Evolutionary conservation across 2,888 invertebrate species (phyloP).

Genomic region (Archips xylosteana): DNA sequence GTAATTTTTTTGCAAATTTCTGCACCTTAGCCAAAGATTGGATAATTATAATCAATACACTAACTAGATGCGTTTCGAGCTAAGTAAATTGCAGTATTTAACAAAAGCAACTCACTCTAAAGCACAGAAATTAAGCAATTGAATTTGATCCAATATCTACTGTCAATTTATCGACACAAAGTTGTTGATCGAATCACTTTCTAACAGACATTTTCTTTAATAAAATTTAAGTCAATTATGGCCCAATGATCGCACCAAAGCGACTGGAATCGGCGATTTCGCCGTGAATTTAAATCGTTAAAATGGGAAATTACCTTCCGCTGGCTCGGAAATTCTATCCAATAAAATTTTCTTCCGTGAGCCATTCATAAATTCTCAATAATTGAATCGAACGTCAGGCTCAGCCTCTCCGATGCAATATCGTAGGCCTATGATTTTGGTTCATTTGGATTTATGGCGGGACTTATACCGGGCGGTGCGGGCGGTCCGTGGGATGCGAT

Average conservation of each 20-base stretch:
- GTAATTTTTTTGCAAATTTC: no score
- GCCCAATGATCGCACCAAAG: slow-evolving; percentile 43
- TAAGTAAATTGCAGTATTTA: neutral
- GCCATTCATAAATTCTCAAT: slow-evolving; percentile 78
- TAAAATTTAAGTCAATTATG: slow-evolving; percentile 37
- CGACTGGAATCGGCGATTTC: slow-evolving; percentile 63
- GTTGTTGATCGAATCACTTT: slow-evolving; percentile 31
- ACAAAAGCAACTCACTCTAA: slow-evolving; percentile 3
- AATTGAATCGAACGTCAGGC: slow-evolving; percentile 76
- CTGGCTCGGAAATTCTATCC: slow-evolving; percentile 69
- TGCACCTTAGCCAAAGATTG: no score
- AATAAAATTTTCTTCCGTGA: slow-evolving; percentile 74
- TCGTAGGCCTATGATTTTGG: slow-evolving; percentile 68
- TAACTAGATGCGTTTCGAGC: no score
- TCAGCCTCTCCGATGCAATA: slow-evolving; percentile 64
- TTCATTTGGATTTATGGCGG: slow-evolving; percentile 63
- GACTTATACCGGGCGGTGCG: slow-evolving; percentile 44
- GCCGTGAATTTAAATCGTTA: slow-evolving; percentile 66
- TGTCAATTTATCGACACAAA: slow-evolving; percentile 27
- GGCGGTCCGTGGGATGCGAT: slow-evolving; percentile 46
- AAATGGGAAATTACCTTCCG: slow-evolving; percentile 69
- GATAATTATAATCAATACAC: no score
- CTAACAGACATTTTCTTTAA: slow-evolving; percentile 29
- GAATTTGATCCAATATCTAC: slow-evolving; percentile 18
- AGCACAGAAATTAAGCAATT: slow-evolving; percentile 33